phyloP scores from a whole-genome alignment of 2,888 invertebrate genomes.

The Ochlodes sylvanus region DNA sequence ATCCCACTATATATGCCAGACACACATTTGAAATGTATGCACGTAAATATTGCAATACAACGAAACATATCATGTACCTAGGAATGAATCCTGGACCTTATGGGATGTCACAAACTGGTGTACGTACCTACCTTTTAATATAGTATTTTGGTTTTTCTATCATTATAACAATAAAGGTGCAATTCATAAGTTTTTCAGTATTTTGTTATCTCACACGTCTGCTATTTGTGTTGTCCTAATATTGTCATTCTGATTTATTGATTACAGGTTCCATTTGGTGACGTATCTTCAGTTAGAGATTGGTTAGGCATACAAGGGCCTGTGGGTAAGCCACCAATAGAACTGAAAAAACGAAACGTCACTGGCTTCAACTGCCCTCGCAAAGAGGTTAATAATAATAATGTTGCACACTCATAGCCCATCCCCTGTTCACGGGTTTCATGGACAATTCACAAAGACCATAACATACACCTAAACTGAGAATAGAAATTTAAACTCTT shows the following conservation, averaged over 20 bases:
- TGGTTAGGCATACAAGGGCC: constrained; percentile 90
- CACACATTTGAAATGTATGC: constrained; percentile 91
- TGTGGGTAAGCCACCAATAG: constrained; percentile 87
- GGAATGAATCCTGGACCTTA: constrained; percentile 99
- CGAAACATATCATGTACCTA: constrained; percentile 91
- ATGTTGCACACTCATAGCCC: not conserved
- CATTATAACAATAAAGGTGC: no score
- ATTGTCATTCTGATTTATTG: not conserved
- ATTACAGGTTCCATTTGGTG: constrained; percentile 94
- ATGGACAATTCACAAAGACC: no score
- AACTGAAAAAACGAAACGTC: constrained; percentile 89
- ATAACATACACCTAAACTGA: no score
- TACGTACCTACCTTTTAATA: constrained; percentile 66
- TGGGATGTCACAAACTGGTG: constrained; percentile 98
- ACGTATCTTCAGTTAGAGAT: constrained; percentile 90
- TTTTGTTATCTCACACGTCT: no score
- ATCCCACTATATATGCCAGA: constrained; percentile 94
- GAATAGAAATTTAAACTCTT: no score
- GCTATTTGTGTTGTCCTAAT: no score
- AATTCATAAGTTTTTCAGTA: no score
- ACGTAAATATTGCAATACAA: constrained; percentile 87
- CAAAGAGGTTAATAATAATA: constrained; percentile 60
- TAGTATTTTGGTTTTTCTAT: not conserved
- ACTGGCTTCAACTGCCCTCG: constrained; percentile 87
- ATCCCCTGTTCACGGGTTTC: no score